Base-by-base conservation (phyloP, 2,888 invertebrate species). In the Asteroscopus sphinx region DNA sequence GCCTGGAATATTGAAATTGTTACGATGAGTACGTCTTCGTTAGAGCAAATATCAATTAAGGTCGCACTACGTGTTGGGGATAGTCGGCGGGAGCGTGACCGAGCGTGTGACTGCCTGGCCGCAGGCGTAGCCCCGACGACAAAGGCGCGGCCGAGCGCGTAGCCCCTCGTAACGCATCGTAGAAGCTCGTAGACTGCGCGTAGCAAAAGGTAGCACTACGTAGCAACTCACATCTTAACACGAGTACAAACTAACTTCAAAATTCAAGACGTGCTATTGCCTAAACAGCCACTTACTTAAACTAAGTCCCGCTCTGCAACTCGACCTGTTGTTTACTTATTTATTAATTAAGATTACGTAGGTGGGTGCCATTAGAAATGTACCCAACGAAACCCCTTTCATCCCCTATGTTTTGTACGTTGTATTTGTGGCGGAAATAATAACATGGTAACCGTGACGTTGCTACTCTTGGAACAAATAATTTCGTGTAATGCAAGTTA, bases 221-320 rank as follows among this genome's bases (percentile, higher is more conserved):
- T 53, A 53, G 33, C 30, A 28, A 36, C 54, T 59, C 59, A 51
- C 45, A 46, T 47, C 37, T 57, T 56, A 41, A 54, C 40, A 61
- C 56, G 36, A 59, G 44, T 51, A 41, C 39, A 37, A 51, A 46
- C 44, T 52, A 88, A 88, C 85, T 90, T 81, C 82, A 84, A 89
- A 89, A 86, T 85, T 86, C 82, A 80, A 90, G 89, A 92, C 92
- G 92, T 92, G 92, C 83, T 89, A 87, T 87, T 82, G 90, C 90
- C 80, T 92, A 91, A 93, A 90, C 83, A 91, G 87, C 82, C 86
- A 84, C 86, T 89, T 87, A 83, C 81, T 83, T 82, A 81, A 86
- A 87, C 85, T 84, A 81, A 87, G 82, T 82, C 76, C 77, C 71
- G 76, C 73, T 73, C 66, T 81, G 81, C 80, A 80, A 80, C 80